A percentile compares a stretch with the other conserved stretches of the same genome.
Evolutionary conservation across 2,113 vertebrate species (phyloP).

Genomic region (Caretta caretta): DNA sequence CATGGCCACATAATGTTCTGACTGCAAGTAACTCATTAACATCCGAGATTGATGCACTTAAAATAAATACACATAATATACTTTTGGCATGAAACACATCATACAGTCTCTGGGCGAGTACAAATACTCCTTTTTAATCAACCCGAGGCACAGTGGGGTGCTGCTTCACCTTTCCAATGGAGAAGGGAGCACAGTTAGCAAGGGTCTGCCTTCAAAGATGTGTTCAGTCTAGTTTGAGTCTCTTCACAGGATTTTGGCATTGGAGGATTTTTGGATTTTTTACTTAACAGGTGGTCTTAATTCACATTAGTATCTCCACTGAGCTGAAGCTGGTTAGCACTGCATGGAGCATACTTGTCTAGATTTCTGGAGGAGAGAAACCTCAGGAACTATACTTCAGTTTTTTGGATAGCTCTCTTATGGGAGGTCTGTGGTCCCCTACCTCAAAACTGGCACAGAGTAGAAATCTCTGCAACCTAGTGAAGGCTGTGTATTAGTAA

Average conservation of each 20-base stretch:
- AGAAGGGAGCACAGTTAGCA: conserved; percentile 45
- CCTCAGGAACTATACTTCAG: conserved; percentile 44
- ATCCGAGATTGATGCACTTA: background rate
- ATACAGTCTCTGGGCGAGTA: conserved; percentile 21
- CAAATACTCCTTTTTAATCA: conserved; percentile 70
- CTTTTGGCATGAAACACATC: conserved; percentile 4
- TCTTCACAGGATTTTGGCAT: conserved; percentile 73
- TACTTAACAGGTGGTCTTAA: conserved; percentile 81
- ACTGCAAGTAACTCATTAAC: conserved; percentile 19
- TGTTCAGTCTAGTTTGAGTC: conserved; percentile 66
- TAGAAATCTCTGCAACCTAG: background rate
- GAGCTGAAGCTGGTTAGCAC: conserved; percentile 64
- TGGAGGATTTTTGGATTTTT: conserved; percentile 78
- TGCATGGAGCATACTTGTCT: conserved; percentile 51
- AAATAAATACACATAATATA: background rate
- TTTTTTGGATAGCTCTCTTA: conserved; percentile 34
- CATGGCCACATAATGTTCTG: background rate
- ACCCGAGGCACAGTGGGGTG: conserved; percentile 54
- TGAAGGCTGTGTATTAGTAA: background rate
- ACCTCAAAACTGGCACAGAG: background rate
- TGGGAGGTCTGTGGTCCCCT: conserved; percentile 7
- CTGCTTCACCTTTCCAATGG: conserved; percentile 44
- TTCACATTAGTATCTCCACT: conserved; percentile 55
- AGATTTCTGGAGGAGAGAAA: conserved; percentile 67
- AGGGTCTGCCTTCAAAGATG: conserved; percentile 76